These are phyloP conservation scores for Rhodinocichla rosea DNA, from an alignment of 2,113 vertebrate genomes.

Conservation along the genomic window DNA sequence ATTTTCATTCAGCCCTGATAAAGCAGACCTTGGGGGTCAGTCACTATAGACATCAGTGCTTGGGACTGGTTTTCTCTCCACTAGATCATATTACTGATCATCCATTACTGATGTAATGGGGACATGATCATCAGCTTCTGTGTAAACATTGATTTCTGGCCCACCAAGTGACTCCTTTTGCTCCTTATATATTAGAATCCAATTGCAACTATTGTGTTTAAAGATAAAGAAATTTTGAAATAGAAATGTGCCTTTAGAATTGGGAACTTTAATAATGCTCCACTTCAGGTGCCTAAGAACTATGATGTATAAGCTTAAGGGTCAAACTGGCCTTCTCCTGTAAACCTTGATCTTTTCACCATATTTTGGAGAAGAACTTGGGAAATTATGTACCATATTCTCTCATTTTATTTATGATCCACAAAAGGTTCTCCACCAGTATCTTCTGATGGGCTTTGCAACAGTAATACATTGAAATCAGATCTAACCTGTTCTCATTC, in stretches of 20 bases:
- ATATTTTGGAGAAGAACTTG: not conserved
- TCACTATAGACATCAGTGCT: not conserved
- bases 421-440: not conserved
- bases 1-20: not conserved
- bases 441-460: not conserved
- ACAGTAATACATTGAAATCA: not conserved
- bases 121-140: not conserved
- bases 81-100: not conserved
- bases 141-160: not conserved
- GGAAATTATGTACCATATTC: not conserved
- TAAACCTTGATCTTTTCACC: not conserved
- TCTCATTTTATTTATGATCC: not conserved
- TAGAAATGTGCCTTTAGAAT: not conserved
- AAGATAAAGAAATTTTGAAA: not conserved
- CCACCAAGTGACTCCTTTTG: not conserved
- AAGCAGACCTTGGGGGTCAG: not conserved
- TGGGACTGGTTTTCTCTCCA: not conserved
- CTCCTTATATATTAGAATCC: not conserved
- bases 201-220: not conserved
- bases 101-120: not conserved
- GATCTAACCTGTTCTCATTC: not conserved
- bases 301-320: accelerated
- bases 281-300: not conserved
- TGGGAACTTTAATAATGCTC: not conserved
- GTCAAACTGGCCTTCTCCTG: not conserved